Evolutionary conservation across 2,113 vertebrate genomes (phyloP), one percentile per base, ranked within the genome.

Genomic region (Microtus montanus): DNA sequence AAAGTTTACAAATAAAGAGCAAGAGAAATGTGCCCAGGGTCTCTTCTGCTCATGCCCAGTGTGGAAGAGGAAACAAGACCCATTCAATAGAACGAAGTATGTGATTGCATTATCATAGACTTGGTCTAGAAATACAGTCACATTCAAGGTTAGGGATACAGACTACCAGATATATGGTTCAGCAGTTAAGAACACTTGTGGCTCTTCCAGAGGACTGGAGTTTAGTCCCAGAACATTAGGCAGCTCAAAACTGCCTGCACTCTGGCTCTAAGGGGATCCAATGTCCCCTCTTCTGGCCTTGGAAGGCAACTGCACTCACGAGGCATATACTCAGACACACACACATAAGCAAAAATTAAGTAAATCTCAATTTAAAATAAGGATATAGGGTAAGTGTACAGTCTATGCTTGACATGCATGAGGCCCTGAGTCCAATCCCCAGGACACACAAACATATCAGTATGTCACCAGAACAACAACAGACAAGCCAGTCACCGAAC

Each of bases 51-150:
- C 54, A 58, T n/a, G 63, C 35, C 44, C 41, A 73, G 61, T 63
- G 87, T 87, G 70, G 87, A 92, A 75, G 58, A 73, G 20, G 88
- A 89, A 61, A 63, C 3, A 33, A 87, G 85, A 88, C 88, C 71
- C 77, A 82, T 33, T 75, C 64, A 44, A 47, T 49, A 88, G 84
- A 79, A 75, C 58, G 49, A 70, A 92, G 38, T 26, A 64, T 35
- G 30, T 64, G 80, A 92, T 1, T 30, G 58, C 30, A 33, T 83
- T 64, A 71, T 64, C 54, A 71, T 70, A 95, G 87, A 89, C 15
- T 73, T 33, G 33, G 11, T 82, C 96, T 49, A 54, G 44, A 96
- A 86, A 84, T 63, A 88, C 19, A 85, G 35, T n/a, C 30, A 93
- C 26, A 74, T 17, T 78, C 54, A 91, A 84, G 93, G 68, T 86